Evolutionary conservation across 2,888 invertebrate species (phyloP).

Genomic region (Hybos culiciformis): DNA sequence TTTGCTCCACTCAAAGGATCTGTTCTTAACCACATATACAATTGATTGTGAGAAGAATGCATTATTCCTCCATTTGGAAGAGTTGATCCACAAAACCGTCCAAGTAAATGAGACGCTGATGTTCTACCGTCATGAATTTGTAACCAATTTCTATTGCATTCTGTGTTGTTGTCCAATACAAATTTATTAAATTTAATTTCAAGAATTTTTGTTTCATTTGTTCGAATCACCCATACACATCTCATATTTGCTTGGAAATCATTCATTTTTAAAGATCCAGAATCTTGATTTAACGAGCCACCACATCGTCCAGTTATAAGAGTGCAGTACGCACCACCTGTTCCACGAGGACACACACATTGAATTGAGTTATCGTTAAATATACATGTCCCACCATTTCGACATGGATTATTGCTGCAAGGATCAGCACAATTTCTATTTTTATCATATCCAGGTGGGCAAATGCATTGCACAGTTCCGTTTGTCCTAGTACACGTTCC

Average conservation of each 20-base stretch:
- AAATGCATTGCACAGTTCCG: conserved; percentile 24
- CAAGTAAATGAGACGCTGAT: conserved; percentile 54
- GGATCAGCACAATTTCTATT: conserved; percentile 35
- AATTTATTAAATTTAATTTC: conserved; percentile 68
- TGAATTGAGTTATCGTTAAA: conserved; percentile 27
- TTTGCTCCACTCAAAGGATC: conserved; percentile 43
- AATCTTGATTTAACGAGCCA: conserved; percentile 34
- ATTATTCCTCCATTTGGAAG: conserved; percentile 58
- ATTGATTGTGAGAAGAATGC: conserved; percentile 54
- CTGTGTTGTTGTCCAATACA: conserved; percentile 41
- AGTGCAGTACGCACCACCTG: conserved; percentile 54
- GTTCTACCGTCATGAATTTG: conserved; percentile 77
- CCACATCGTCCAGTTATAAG: conserved; percentile 46
- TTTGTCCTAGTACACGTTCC: conserved; percentile 23
- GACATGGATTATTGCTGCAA: conserved; percentile 63
- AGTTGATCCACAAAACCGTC: conserved; percentile 62
- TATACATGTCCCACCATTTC: conserved; percentile 64
- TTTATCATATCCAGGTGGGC: conserved; percentile 23
- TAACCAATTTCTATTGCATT: conserved; percentile 56
- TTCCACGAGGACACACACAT: conserved; percentile 54
- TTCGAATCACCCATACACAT: conserved; percentile 70
- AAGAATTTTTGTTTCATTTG: conserved; percentile 50
- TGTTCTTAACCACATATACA: conserved; percentile 70
- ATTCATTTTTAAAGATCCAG: conserved; percentile 40
- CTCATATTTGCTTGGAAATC: conserved; percentile 47